Evolutionary conservation across 2,888 invertebrate species (phyloP), one percentile per base, ranked within the genome.

Genomic region (Mechanitis messenoides): DNA sequence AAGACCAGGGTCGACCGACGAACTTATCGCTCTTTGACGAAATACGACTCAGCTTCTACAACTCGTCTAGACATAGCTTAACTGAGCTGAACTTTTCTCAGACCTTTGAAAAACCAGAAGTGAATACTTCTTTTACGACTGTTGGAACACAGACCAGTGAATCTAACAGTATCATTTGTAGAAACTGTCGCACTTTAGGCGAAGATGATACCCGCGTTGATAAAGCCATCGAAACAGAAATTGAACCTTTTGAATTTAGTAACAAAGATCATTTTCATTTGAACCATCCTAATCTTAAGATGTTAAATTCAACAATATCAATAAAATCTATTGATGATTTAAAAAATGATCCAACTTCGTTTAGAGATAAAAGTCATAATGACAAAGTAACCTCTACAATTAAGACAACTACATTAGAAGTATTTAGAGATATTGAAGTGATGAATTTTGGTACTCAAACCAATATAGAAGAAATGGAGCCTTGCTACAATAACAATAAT

Each of bases 1-100:
- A 85, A 58, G 85, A 86, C 60, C 81, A 81, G 3, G 88, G 87
- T 0, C 78, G 88, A 2, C 62, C 73, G 2, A 87, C 88, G 0
- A 87, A 88, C 71, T 70, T 89, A 66, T 88, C 89, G 0, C 70
- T 90, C 0, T 89, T 83, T 65, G 88, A 90, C 71, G 89, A 90
- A 72, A 85, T 90, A 65, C 74, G 87, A 33, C 78, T 82, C 50
- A 89, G 88, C 71, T 80, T 87, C 71, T 76, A 77, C 66, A 84
- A 81, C 66, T 69, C 76, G 60, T 80, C 85, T n/a, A 74, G 76
- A 55, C 71, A 70, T 50, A 79, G 76, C 46, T 60, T 72, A 3
- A 72, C 73, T 4, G 78, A 74, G 2, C 45, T 68, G 0, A 77
- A 74, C 63, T 69, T 70, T 50, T 70, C 68, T 2, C 66, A 71